Percentiles rank a stretch among this genome's conserved stretches.
These are phyloP conservation scores for Urosaurus nigricauda DNA, from an alignment of 2,797 vertebrate genomes.

Conservation along the genomic window DNA sequence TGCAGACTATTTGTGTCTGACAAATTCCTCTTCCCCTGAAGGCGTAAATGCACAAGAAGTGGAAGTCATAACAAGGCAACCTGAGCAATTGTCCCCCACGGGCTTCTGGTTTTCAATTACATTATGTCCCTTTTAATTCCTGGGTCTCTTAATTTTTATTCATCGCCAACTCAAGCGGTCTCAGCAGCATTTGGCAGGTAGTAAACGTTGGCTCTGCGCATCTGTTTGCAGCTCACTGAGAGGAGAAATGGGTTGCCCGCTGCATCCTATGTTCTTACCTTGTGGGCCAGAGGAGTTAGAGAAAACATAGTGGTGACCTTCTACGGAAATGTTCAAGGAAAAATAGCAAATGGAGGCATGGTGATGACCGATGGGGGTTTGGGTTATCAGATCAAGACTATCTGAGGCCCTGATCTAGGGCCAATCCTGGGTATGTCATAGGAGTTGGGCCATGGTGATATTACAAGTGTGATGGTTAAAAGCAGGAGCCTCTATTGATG, in stretches of 20 bases:
- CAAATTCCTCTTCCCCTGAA: too few relatives aligned
- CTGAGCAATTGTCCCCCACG: background rate
- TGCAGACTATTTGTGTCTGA: too few relatives aligned
- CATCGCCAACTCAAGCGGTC: background rate
- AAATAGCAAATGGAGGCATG: background rate
- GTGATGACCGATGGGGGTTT: too few relatives aligned
- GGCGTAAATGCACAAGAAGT: background rate
- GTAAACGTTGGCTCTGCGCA: background rate
- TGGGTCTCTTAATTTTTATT: slow-evolving; percentile 31
- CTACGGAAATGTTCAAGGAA: background rate
- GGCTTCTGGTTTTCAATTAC: slow-evolving; percentile 20
- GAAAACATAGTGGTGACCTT: background rate
- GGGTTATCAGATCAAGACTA: too few relatives aligned
- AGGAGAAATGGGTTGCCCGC: background rate
- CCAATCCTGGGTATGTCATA: too few relatives aligned
- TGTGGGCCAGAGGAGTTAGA: background rate
- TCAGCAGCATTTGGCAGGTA: slow-evolving; percentile 9
- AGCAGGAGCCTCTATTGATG: too few relatives aligned
- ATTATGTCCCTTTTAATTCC: background rate
- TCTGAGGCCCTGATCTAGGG: too few relatives aligned
- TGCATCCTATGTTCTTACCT: background rate
- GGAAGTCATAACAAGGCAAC: background rate
- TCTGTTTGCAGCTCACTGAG: background rate
- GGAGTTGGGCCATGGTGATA: too few relatives aligned
- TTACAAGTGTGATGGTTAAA: too few relatives aligned